phyloP scores from a whole-genome alignment of 92 coral and sea anemone genomes.

The Plumapathes pennacea region DNA sequence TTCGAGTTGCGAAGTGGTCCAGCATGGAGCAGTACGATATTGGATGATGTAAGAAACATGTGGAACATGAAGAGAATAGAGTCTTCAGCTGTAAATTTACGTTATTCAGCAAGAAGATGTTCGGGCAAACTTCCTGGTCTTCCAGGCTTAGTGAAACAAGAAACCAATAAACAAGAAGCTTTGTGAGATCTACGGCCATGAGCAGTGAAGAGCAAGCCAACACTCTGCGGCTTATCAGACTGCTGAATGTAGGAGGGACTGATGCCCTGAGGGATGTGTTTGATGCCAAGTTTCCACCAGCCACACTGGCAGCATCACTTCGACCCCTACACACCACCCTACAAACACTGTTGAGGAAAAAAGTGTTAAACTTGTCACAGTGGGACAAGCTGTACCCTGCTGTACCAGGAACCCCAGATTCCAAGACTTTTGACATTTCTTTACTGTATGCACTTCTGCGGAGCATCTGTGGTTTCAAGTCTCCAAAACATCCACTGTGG shows the following conservation, averaged over 20 bases:
- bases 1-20: no score
- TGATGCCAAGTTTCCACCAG: slow-evolving; percentile 22
- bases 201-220: no score
- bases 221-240: slow-evolving; percentile 33
- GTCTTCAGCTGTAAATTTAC: no score
- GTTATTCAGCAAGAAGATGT: no score
- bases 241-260: slow-evolving; percentile 49
- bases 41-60: no score
- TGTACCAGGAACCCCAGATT: slow-evolving; percentile 19
- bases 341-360: slow-evolving; percentile 14
- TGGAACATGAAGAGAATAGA: no score
- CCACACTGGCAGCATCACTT: slow-evolving; percentile 12
- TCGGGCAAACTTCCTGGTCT: no score
- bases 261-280: slow-evolving; percentile 25
- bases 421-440: slow-evolving; percentile 56
- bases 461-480: slow-evolving; percentile 38
- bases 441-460: slow-evolving; percentile 51
- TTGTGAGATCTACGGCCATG: no score
- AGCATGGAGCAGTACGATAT: no score
- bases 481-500: slow-evolving; percentile 51
- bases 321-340: slow-evolving; percentile 5
- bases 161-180: no score
- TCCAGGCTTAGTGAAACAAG: no score
- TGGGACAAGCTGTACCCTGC: slow-evolving; percentile 60
- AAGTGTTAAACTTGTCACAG: slow-evolving; percentile 39